A percentile compares a stretch with the other conserved stretches of the same genome.
These are phyloP conservation scores for Cartodere bifasciata DNA, from an alignment of 2,888 invertebrate species.

Conservation along the genomic window DNA sequence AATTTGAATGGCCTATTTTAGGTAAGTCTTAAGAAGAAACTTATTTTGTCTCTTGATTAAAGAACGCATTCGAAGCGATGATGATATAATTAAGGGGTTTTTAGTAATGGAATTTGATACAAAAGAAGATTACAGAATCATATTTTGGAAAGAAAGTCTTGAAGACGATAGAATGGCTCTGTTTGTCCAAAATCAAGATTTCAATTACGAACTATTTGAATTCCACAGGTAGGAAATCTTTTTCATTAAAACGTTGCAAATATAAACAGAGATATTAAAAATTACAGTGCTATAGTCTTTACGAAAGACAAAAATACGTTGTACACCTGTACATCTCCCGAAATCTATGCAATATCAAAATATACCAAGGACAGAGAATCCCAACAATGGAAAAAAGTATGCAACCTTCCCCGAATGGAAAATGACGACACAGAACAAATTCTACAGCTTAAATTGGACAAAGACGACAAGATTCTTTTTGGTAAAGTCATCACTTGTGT, in stretches of 20 bases:
- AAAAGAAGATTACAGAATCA: conserved; percentile 52
- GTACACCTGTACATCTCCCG: conserved; percentile 56
- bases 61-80: not conserved
- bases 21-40: conserved; percentile 38
- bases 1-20: conserved; percentile 58
- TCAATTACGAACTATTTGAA: conserved; percentile 41
- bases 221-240: conserved; percentile 40
- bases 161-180: conserved; percentile 62
- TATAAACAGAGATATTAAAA: not conserved
- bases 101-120: conserved; percentile 59
- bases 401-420: conserved; percentile 49
- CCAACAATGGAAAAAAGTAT: conserved; percentile 47
- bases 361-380: conserved; percentile 35
- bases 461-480: conserved; percentile 65
- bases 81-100: conserved; percentile 13
- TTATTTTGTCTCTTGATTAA: not conserved
- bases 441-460: conserved; percentile 72
- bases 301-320: conserved; percentile 52
- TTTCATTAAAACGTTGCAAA: conserved; percentile 3
- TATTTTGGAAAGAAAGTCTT: conserved; percentile 72
- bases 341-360: conserved; percentile 43
- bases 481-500: conserved; percentile 48
- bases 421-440: conserved; percentile 65
- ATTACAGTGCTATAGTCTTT: conserved; percentile 50
- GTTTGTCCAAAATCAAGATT: conserved; percentile 44